Evolutionary conservation across 1,140 invertebrate genomes (phyloP).

Genomic region (Drosophila bifasciata): DNA sequence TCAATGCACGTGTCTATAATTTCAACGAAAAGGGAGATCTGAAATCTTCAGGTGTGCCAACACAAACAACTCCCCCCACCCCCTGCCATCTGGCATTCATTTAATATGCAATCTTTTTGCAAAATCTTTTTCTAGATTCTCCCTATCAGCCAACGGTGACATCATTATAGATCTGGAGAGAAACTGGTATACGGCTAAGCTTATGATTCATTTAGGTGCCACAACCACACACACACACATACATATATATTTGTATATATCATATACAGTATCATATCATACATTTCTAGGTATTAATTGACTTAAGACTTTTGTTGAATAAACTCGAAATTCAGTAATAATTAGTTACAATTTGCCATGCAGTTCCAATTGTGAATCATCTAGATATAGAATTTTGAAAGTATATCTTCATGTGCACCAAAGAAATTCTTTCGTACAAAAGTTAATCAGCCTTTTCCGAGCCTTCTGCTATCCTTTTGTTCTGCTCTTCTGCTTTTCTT

Average conservation of each 20-base stretch:
- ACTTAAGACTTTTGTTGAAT: constrained; percentile 16
- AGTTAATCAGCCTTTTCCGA: too few species aligned
- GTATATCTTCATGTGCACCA: too few species aligned
- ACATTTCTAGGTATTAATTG: background rate
- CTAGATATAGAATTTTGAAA: too few species aligned
- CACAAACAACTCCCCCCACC: background rate
- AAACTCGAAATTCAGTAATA: constrained; percentile 15
- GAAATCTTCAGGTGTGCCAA: constrained; percentile 49
- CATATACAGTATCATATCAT: background rate
- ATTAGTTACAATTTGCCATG: too few species aligned
- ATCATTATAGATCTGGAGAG: constrained; percentile 48
- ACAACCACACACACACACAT: too few species aligned
- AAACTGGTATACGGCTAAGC: constrained; percentile 8
- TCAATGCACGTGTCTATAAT: constrained; percentile 72
- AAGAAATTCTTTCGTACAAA: too few species aligned
- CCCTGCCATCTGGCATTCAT: background rate
- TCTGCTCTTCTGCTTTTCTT: too few species aligned
- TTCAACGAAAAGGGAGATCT: constrained; percentile 72
- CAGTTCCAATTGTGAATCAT: too few species aligned
- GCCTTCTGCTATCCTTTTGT: too few species aligned
- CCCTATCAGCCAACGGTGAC: constrained; percentile 69
- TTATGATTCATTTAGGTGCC: constrained; percentile 23
- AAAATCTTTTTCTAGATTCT: constrained; percentile 47
- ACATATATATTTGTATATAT: constrained; percentile 9
- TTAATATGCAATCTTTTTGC: background rate